A percentile compares a stretch with the other conserved stretches of the same genome.
Conservation (phyloP, 2,113 vertebrate genomes). For the Apeltes quadracus region DNA sequence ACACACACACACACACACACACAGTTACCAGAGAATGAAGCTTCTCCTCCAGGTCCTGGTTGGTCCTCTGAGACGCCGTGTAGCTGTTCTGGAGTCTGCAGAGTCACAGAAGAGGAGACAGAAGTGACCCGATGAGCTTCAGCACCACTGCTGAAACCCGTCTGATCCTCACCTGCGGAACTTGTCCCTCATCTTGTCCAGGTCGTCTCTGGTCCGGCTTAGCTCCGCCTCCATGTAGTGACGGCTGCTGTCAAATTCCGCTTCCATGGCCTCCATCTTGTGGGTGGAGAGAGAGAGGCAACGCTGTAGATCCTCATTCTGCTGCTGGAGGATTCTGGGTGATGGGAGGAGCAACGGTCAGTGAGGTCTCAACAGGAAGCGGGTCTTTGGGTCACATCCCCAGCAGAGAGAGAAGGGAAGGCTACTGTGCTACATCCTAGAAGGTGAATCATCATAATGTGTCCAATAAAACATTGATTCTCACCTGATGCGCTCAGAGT, state of each 20-base stretch:
- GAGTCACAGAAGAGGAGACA: neutral
- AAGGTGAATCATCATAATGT: too few relatives aligned
- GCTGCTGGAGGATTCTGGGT: constrained; percentile 90
- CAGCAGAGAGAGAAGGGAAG: too few relatives aligned
- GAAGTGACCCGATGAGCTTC: too few relatives aligned
- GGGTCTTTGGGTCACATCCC: neutral
- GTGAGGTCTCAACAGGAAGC: neutral
- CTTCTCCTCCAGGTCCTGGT: constrained; percentile 98
- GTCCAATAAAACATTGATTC: constrained; percentile 24
- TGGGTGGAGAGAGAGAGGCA: constrained; percentile 89
- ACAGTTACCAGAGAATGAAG: constrained; percentile 90
- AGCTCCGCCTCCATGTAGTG: constrained; percentile 95
- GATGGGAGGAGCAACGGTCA: neutral
- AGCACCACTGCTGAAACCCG: neutral
- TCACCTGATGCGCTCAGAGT: constrained; percentile 93
- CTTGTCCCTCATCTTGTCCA: constrained; percentile 98
- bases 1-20: neutral
- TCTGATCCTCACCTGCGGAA: constrained; percentile 87
- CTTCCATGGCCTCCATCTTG: constrained; percentile 93
- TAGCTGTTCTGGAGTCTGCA: constrained; percentile 97
- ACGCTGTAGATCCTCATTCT: constrained; percentile 93
- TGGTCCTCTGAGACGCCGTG: constrained; percentile 94
- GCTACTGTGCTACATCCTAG: too few relatives aligned
- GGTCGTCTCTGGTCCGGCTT: constrained; percentile 90
- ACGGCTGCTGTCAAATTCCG: constrained; percentile 90